A percentile compares a stretch with the other conserved stretches of the same genome.
phyloP scores from a whole-genome alignment of 2,888 invertebrate species.

The Dastarcus helophoroides region DNA sequence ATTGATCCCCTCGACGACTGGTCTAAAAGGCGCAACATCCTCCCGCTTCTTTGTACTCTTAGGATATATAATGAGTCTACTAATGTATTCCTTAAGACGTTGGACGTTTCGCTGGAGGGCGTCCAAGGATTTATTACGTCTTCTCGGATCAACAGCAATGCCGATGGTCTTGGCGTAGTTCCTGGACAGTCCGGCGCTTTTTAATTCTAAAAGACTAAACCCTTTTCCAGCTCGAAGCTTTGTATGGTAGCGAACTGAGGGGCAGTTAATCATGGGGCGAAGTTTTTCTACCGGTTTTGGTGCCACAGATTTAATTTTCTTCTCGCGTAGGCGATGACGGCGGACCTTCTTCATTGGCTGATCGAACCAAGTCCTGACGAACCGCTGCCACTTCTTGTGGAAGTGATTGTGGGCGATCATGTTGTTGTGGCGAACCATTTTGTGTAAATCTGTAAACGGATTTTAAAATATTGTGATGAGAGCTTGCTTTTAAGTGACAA shows the following conservation, averaged over 20 bases:
- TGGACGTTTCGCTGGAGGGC: conserved; percentile 80
- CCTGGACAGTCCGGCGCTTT: conserved; percentile 73
- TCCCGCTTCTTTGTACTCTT: conserved; percentile 44
- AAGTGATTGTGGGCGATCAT: conserved; percentile 97
- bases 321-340: conserved; percentile 66
- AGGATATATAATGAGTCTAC: conserved; percentile 88
- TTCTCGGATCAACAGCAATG: conserved; percentile 83
- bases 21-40: no score
- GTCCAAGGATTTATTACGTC: conserved; percentile 86
- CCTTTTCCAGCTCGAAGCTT: conserved; percentile 86
- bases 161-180: conserved; percentile 81
- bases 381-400: conserved; percentile 95
- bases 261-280: conserved; percentile 82
- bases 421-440: conserved; percentile 80
- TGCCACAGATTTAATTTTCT: conserved; percentile 75
- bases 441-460: no score
- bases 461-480: no score
- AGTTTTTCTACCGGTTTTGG: conserved; percentile 79
- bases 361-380: conserved; percentile 94
- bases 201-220: conserved; percentile 85
- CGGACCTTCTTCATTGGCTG: conserved; percentile 86
- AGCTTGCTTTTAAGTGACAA: no score
- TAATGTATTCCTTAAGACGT: conserved; percentile 83
- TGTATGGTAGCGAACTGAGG: conserved; percentile 82
- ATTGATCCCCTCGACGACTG: no score